phyloP scores from a whole-genome alignment of 2,888 invertebrate genomes.

The Pristionchus maxplancki region DNA sequence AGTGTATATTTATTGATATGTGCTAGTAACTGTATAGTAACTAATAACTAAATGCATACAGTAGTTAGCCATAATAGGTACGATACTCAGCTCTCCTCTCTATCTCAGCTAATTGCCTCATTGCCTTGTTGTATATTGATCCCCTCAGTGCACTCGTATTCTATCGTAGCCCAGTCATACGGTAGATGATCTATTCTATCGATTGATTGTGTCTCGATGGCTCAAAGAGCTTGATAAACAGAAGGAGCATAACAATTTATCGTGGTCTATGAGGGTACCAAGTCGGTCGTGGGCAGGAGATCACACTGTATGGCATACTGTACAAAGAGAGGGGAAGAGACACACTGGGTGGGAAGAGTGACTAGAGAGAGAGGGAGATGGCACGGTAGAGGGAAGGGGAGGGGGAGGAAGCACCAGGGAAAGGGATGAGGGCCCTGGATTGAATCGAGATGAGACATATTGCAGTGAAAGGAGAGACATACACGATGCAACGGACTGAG shows the following conservation, averaged over 20 bases:
- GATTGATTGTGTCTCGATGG: constrained; percentile 36
- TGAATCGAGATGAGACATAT: constrained; percentile 39
- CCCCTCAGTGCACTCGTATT: not conserved
- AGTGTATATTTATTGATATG: constrained; percentile 35
- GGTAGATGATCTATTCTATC: not conserved
- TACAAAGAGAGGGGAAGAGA: constrained; percentile 13
- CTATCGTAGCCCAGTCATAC: constrained; percentile 2
- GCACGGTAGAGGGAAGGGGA: constrained; percentile 29
- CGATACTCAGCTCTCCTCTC: constrained; percentile 10
- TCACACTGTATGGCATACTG: constrained; percentile 46
- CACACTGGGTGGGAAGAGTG: constrained; percentile 33
- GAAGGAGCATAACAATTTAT: constrained; percentile 49
- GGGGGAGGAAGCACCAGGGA: constrained; percentile 14
- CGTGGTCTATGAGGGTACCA: constrained; percentile 21
- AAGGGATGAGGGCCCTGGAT: constrained; percentile 30
- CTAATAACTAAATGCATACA: not conserved
- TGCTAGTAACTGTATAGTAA: not conserved
- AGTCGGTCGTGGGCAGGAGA: not conserved
- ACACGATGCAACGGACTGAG: constrained; percentile 30
- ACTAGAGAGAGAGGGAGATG: constrained; percentile 45
- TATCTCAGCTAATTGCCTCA: constrained; percentile 1
- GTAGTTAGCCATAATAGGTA: constrained; percentile 36
- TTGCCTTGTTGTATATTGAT: not conserved
- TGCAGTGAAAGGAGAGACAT: constrained; percentile 36
- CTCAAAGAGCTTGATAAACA: constrained; percentile 38